Percentiles rank a stretch among this genome's conserved stretches.
Evolutionary conservation across 2,113 vertebrate species (phyloP).

Genomic region (Rattus rattus): DNA sequence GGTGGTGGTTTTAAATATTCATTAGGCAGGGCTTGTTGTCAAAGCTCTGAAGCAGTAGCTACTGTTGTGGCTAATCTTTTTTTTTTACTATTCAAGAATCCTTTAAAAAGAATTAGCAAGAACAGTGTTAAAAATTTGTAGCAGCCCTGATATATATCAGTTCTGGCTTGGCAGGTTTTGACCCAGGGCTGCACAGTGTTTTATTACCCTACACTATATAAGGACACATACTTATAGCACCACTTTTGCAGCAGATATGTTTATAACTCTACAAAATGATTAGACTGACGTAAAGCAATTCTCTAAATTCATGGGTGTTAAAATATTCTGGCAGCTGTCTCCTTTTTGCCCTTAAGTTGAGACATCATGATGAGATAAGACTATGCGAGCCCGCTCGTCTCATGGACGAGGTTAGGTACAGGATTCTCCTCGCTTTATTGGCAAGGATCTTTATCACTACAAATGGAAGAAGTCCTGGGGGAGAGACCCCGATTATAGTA

Average conservation of each 20-base stretch:
- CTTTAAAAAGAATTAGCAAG: constrained; percentile 68
- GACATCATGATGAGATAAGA: constrained; percentile 78
- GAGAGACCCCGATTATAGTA: constrained; percentile 37
- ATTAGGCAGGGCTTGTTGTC: constrained; percentile 48
- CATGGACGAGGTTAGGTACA: constrained; percentile 35
- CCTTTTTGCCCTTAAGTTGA: constrained; percentile 76
- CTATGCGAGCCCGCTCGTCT: background rate
- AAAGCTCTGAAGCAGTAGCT: constrained; percentile 54
- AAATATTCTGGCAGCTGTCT: constrained; percentile 82
- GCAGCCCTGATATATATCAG: constrained; percentile 41
- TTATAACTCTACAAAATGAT: constrained; percentile 80
- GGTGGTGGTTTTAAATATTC: constrained; percentile 62
- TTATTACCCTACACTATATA: constrained; percentile 70
- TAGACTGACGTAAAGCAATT: constrained; percentile 78
- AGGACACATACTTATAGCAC: constrained; percentile 60
- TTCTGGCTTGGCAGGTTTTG: constrained; percentile 66
- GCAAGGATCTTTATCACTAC: constrained; percentile 55
- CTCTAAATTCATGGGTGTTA: constrained; percentile 79
- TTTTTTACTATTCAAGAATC: constrained; percentile 38
- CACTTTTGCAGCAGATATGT: constrained; percentile 79
- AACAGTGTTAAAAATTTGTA: constrained; percentile 63
- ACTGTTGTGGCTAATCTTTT: constrained; percentile 50
- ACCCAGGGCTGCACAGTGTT: constrained; percentile 70
- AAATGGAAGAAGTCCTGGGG: constrained; percentile 49
- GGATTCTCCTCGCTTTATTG: constrained; percentile 13